Evolutionary conservation across 2,888 invertebrate species (phyloP).

Genomic region (Danaus chrysippus): DNA sequence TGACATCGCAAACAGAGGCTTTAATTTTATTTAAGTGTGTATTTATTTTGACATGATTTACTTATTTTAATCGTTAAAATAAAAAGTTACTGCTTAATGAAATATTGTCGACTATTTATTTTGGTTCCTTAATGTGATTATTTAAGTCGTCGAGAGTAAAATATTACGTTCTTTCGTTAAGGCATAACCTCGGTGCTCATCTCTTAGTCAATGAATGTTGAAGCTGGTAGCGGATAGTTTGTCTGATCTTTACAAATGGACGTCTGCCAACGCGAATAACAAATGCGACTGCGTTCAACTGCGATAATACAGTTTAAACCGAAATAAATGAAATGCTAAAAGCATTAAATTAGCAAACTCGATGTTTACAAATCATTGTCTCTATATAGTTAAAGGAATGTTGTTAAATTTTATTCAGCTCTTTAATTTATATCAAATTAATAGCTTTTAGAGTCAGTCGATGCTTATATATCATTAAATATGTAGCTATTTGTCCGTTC

Average conservation of each 20-base stretch:
- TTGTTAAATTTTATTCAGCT: neutral
- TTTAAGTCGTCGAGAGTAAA: slow-evolving; percentile 1
- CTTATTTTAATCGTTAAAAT: too few species aligned
- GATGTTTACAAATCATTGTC: slow-evolving; percentile 5
- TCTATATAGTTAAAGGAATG: neutral
- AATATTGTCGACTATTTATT: neutral
- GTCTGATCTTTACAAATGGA: slow-evolving; percentile 56
- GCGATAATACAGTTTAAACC: slow-evolving; percentile 48
- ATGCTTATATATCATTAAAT: too few species aligned
- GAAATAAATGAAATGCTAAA: slow-evolving; percentile 33
- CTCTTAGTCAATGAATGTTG: slow-evolving; percentile 27
- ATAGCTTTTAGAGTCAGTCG: too few species aligned
- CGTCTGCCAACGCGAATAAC: slow-evolving; percentile 52
- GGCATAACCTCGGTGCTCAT: slow-evolving; percentile 18
- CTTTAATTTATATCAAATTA: too few species aligned
- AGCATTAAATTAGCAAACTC: slow-evolving; percentile 8
- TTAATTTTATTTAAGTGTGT: too few species aligned
- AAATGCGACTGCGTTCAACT: slow-evolving; percentile 41
- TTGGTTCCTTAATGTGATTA: slow-evolving; percentile 1
- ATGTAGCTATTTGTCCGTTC: too few species aligned
- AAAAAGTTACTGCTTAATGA: neutral
- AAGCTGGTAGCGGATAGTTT: slow-evolving; percentile 32
- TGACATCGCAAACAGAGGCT: too few species aligned
- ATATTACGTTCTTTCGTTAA: slow-evolving; percentile 7
- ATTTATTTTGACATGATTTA: too few species aligned